These are phyloP conservation scores for Meles meles DNA, from an alignment of 2,113 vertebrate species.

Conservation along the genomic window DNA sequence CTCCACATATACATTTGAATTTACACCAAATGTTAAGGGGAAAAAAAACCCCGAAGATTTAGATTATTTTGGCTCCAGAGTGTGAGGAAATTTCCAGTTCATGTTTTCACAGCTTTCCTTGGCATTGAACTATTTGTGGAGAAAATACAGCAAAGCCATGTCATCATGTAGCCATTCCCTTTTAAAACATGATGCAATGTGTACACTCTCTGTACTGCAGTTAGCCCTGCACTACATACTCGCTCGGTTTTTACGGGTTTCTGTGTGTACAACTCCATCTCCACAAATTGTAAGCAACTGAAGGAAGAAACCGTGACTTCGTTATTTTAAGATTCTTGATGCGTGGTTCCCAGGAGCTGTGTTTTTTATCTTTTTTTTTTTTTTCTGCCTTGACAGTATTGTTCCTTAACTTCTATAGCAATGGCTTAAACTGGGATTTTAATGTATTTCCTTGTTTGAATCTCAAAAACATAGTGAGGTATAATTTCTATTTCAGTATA, in stretches of 20 bases:
- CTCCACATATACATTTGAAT: conserved; percentile 35
- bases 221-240: not conserved
- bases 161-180: conserved; percentile 18
- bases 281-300: not conserved
- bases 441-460: not conserved
- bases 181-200: not conserved
- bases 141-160: conserved; percentile 57
- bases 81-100: conserved; percentile 50
- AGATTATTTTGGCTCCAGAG: conserved; percentile 58
- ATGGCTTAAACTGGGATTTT: not conserved
- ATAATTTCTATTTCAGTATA: not conserved
- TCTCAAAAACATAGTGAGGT: not conserved
- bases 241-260: not conserved
- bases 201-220: not conserved
- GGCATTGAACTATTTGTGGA: conserved; percentile 57
- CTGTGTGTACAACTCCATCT: no score
- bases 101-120: conserved; percentile 69
- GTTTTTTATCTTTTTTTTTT: not conserved
- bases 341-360: not conserved
- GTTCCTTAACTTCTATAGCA: not conserved
- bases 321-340: not conserved
- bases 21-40: conserved; percentile 39
- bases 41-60: not conserved
- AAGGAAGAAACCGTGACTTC: not conserved
- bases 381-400: not conserved